Percentiles rank a stretch among this genome's conserved stretches.
phyloP scores from a whole-genome alignment of 2,888 invertebrate species.

The Leucania comma region DNA sequence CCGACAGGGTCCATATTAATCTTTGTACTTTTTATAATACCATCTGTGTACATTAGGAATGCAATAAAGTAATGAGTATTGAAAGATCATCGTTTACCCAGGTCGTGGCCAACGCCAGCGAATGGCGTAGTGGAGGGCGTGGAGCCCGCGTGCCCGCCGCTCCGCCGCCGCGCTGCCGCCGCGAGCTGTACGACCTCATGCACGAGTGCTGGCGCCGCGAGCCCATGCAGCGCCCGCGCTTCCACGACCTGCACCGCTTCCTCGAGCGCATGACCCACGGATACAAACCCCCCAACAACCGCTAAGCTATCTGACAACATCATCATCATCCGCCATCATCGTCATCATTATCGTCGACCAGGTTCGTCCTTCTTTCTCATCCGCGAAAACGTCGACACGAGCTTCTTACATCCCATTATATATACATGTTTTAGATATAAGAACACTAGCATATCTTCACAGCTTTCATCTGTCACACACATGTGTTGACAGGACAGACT shows the following conservation, averaged over 20 bases:
- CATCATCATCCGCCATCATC: constrained; percentile 2
- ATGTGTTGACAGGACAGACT: constrained; percentile 63
- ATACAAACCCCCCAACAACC: constrained; percentile 88
- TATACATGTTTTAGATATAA: constrained; percentile 60
- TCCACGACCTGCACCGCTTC: constrained; percentile 97
- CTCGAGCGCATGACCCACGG: constrained; percentile 94
- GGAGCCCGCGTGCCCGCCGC: constrained; percentile 88
- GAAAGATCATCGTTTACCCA: constrained; percentile 76
- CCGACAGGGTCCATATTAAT: too few relatives aligned
- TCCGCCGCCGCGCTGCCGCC: constrained; percentile 94
- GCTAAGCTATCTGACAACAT: constrained; percentile 59
- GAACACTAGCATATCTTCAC: constrained; percentile 48
- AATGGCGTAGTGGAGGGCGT: constrained; percentile 91
- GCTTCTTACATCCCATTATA: constrained; percentile 63
- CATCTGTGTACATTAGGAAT: too few relatives aligned
- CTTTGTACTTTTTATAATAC: too few relatives aligned
- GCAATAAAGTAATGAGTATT: too few relatives aligned
- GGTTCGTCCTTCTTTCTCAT: constrained; percentile 59
- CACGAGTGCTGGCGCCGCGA: constrained; percentile 97
- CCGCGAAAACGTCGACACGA: constrained; percentile 57
- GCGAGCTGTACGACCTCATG: constrained; percentile 97
- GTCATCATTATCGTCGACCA: constrained; percentile 50
- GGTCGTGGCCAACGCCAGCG: constrained; percentile 92
- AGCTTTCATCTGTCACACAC: constrained; percentile 52
- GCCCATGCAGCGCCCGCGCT: constrained; percentile 95